phyloP scores from a whole-genome alignment of 2,113 vertebrate genomes.

The Picathartes gymnocephalus region DNA sequence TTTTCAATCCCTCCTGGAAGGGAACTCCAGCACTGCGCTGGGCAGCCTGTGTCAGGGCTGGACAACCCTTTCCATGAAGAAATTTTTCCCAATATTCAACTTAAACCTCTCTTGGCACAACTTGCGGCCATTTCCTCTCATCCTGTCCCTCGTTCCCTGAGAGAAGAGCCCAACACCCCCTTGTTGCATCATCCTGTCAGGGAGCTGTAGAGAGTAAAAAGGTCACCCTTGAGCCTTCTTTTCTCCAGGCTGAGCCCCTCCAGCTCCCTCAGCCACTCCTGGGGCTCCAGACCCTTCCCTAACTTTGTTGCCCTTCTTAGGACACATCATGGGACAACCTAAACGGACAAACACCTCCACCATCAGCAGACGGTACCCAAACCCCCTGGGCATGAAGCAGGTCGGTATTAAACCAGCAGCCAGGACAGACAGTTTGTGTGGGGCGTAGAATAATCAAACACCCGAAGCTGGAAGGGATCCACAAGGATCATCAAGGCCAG shows the following conservation, averaged over 20 bases:
- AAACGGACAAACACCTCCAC: rapidly evolving
- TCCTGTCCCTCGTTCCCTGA: not conserved
- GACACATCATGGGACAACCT: not conserved
- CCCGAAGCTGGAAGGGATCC: not conserved
- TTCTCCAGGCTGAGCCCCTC: not conserved
- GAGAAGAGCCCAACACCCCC: rapidly evolving
- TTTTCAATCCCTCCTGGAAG: not conserved
- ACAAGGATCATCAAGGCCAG: not conserved
- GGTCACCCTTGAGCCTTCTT: not conserved
- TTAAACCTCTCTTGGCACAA: not conserved
- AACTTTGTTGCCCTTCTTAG: not conserved
- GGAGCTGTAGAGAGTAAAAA: rapidly evolving
- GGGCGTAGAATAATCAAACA: not conserved
- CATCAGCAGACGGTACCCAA: not conserved
- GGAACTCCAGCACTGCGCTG: not conserved
- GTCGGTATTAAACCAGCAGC: not conserved
- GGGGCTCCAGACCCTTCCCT: not conserved
- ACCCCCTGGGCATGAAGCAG: not conserved
- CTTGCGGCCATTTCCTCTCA: not conserved
- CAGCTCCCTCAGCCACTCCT: not conserved
- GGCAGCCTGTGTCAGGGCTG: not conserved
- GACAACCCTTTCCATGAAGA: not conserved
- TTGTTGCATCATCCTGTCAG: not conserved
- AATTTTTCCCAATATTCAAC: not conserved
- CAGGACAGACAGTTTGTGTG: rapidly evolving